phyloP scores from a whole-genome alignment of 2,888 invertebrate species.

The Hermaeophaga mercurialis region DNA sequence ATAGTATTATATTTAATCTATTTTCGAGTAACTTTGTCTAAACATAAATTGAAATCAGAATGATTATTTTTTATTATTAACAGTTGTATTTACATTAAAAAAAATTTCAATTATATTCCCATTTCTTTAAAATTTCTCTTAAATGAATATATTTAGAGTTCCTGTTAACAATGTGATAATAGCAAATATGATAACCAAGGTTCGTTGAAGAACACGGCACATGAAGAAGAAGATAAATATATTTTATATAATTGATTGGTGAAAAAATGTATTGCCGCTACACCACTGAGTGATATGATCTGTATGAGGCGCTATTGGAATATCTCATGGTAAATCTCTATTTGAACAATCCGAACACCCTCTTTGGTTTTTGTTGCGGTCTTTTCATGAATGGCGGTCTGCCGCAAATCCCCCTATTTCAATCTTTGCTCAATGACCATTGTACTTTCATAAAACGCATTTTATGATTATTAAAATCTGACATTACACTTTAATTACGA shows the following conservation, averaged over 20 bases:
- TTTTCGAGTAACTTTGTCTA: too few species aligned
- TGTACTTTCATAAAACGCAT: constrained; percentile 54
- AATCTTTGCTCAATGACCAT: constrained; percentile 50
- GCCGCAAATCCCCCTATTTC: constrained; percentile 41
- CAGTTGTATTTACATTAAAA: too few species aligned
- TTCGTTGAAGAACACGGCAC: too few species aligned
- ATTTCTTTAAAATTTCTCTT: too few species aligned
- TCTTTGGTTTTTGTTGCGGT: constrained; percentile 41
- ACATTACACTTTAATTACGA: constrained; percentile 47
- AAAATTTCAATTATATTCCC: too few species aligned
- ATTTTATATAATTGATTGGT: background rate
- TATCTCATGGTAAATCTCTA: constrained; percentile 50
- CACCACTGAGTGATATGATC: constrained; percentile 41
- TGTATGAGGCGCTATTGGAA: constrained; percentile 47
- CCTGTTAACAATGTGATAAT: too few species aligned
- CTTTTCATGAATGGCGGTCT: constrained; percentile 38
- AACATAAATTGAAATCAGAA: too few species aligned
- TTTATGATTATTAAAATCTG: constrained; percentile 53
- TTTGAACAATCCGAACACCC: constrained; percentile 45
- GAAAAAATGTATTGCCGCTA: constrained; percentile 1
- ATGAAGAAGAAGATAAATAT: too few species aligned
- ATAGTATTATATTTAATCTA: too few species aligned
- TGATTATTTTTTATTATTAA: too few species aligned
- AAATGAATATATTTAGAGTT: too few species aligned
- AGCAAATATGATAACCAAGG: too few species aligned